Percentiles rank a stretch among this genome's conserved stretches.
Evolutionary conservation across 2,113 vertebrate genomes (phyloP).

Genomic region (Merops nubicus): DNA sequence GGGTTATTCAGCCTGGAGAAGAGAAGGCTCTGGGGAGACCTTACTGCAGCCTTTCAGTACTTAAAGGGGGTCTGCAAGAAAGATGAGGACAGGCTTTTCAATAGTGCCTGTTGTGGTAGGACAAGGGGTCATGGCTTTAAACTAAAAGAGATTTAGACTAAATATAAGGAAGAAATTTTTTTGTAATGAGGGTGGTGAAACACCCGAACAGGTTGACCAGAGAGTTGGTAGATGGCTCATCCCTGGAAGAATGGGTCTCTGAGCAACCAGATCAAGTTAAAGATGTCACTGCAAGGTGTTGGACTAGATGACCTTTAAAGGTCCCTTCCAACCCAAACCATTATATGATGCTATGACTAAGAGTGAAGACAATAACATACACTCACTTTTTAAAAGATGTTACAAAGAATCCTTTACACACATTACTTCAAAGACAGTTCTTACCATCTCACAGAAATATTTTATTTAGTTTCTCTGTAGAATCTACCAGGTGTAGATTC

Average conservation of each 20-base stretch:
- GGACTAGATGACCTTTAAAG: not conserved
- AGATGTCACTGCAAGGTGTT: not conserved
- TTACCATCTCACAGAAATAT: not conserved
- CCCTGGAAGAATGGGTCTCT: not conserved
- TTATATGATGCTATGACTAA: not conserved
- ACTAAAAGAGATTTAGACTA: not conserved
- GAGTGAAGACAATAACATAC: not conserved
- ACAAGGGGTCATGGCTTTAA: not conserved
- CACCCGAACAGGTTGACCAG: not conserved
- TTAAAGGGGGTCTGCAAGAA: not conserved
- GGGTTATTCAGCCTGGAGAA: not conserved
- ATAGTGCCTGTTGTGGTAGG: fast-evolving
- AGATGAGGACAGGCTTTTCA: not conserved
- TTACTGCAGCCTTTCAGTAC: fast-evolving
- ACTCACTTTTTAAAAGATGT: not conserved
- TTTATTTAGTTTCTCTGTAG: not conserved
- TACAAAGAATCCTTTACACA: not conserved
- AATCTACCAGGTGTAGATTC: no score
- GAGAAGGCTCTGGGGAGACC: fast-evolving
- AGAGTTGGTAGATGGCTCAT: no score
- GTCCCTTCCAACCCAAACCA: not conserved
- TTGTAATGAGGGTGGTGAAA: not conserved
- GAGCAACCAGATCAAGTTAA: not conserved
- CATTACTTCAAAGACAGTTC: not conserved
- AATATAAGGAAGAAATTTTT: not conserved